phyloP scores from a whole-genome alignment of 1,140 invertebrate species.

The Elymnias hypermnestra region DNA sequence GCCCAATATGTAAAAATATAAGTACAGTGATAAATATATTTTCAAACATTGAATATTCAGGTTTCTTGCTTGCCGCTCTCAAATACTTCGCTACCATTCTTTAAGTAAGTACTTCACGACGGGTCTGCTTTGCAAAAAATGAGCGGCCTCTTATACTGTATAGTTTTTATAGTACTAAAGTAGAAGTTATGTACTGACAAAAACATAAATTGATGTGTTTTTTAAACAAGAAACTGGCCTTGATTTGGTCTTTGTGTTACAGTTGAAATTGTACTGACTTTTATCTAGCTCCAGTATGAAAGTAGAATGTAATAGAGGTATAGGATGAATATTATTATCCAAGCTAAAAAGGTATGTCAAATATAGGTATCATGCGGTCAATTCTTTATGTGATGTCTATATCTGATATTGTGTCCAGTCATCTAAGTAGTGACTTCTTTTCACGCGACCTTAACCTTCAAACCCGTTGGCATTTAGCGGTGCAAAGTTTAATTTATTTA shows the following conservation, averaged over 20 bases:
- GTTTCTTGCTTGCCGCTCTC: too few species aligned
- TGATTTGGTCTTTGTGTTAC: not conserved
- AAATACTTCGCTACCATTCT: not conserved
- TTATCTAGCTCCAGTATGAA: too few species aligned
- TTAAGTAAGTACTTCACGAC: not conserved
- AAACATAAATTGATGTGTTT: constrained; percentile 2
- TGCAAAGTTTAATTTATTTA: not conserved
- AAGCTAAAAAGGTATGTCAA: too few species aligned
- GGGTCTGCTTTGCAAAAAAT: not conserved
- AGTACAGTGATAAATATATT: too few species aligned
- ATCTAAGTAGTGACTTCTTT: constrained; percentile 1
- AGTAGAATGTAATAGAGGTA: too few species aligned
- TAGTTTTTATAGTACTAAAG: not conserved
- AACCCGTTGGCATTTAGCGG: not conserved
- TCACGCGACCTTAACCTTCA: constrained; percentile 2
- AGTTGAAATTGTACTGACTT: not conserved
- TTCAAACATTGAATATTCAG: too few species aligned
- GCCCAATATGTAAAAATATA: too few species aligned
- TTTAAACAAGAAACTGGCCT: not conserved
- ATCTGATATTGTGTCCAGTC: not conserved
- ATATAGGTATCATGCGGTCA: too few species aligned
- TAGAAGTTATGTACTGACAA: not conserved
- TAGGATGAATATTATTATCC: too few species aligned
- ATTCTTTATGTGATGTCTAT: too few species aligned
- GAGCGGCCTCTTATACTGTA: not conserved